These are phyloP conservation scores for Parnassius mnemosyne DNA, from an alignment of 2,888 invertebrate species.

Conservation along the genomic window DNA sequence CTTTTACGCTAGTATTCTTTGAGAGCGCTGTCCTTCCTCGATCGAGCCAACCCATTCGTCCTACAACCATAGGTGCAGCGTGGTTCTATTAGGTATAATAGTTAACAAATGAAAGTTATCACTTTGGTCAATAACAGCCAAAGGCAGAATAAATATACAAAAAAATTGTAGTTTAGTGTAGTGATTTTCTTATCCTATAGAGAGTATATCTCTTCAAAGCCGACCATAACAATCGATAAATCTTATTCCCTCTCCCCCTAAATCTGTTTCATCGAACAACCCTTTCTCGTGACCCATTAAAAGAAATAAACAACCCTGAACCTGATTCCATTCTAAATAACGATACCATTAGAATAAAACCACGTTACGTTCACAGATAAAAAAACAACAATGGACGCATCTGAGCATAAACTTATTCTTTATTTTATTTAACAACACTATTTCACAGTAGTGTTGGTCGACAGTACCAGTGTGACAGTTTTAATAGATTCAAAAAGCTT, in stretches of 20 bases:
- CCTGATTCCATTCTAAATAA: slow-evolving; percentile 28
- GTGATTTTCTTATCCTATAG: no score
- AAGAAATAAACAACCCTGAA: slow-evolving; percentile 29
- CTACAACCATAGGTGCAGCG: no score
- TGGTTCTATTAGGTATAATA: no score
- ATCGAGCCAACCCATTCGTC: no score
- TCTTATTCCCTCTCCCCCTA: slow-evolving; percentile 12
- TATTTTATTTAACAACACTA: slow-evolving; percentile 9
- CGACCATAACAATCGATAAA: slow-evolving; percentile 3
- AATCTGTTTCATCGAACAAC: slow-evolving; percentile 14
- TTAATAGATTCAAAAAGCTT: no score
- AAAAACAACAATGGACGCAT: slow-evolving; percentile 40
- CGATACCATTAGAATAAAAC: slow-evolving; percentile 18
- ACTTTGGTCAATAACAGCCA: no score
- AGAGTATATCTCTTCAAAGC: no score
- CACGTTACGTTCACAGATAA: slow-evolving; percentile 24
- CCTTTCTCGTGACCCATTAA: slow-evolving; percentile 31
- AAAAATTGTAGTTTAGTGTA: no score
- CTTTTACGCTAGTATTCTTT: no score
- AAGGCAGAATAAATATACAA: no score
- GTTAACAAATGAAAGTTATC: no score
- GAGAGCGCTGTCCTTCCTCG: no score
- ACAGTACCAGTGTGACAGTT: not conserved
- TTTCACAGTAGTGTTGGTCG: slow-evolving; percentile 22
- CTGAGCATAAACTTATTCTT: slow-evolving; percentile 49